Evolutionary conservation across 1,140 invertebrate species (phyloP), one percentile per base, ranked within the genome.

Genomic region (Uloborus diversus): DNA sequence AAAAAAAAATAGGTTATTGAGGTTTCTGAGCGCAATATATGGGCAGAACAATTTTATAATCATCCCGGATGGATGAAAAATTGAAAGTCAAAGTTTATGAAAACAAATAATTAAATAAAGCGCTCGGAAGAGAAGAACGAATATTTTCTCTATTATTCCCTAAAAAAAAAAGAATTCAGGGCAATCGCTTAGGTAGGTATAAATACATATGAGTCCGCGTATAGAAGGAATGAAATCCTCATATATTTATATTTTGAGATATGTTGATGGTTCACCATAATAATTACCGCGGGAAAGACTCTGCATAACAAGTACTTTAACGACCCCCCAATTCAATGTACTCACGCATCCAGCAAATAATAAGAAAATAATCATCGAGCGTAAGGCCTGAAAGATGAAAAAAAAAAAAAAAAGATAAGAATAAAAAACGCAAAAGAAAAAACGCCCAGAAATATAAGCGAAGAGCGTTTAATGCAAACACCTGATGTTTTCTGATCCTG

Each of bases 341-440:
- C 71, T 37, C 71, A 53, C 71, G 53, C 42, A 20, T 59, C 33
- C 59, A 28, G 37, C 59, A 64, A 75, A 64, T 75, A 75, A 75
- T 75, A 75, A 75, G 71, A 64, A 75, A 75, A 75, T 75, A 75
- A 75, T 75, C 57, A 75, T 75, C 59, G 71, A 59, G 69, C 56
- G n/a, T n/a, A n/a, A n/a, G n/a, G n/a, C n/a, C n/a, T n/a, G n/a
- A n/a, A n/a, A n/a, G n/a, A n/a, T n/a, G n/a, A n/a, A n/a, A n/a
- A n/a, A n/a, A n/a, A n/a, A n/a, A n/a, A n/a, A n/a, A n/a, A n/a
- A n/a, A n/a, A n/a, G n/a, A n/a, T n/a, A n/a, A n/a, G n/a, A n/a
- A n/a, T n/a, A n/a, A n/a, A n/a, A n/a, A n/a, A n/a, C n/a, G n/a
- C n/a, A n/a, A n/a, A n/a, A n/a, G n/a, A 53, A n/a, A n/a, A n/a